These are phyloP conservation scores for Tillus elongatus DNA, from an alignment of 2,888 invertebrate genomes.

Conservation along the genomic window DNA sequence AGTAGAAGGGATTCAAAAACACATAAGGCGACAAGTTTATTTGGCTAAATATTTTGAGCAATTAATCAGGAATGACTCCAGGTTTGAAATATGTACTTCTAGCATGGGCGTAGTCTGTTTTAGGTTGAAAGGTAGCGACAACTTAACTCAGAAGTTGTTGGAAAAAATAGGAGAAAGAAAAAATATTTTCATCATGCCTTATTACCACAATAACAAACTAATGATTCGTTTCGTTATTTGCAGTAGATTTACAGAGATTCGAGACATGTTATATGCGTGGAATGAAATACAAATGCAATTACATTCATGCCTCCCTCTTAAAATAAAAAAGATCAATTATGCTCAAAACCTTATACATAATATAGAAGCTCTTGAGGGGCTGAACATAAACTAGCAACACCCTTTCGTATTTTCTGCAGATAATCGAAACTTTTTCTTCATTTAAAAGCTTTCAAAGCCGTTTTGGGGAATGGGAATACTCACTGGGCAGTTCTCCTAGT, in stretches of 20 bases:
- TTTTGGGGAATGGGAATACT: no score
- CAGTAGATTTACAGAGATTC: constrained; percentile 57
- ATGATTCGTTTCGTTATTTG: constrained; percentile 77
- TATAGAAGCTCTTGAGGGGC: no score
- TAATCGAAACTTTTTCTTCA: no score
- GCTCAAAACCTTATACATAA: no score
- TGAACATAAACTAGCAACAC: no score
- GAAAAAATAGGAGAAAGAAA: constrained; percentile 65
- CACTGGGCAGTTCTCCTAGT: no score
- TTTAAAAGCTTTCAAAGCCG: no score
- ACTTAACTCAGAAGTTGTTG: constrained; percentile 58
- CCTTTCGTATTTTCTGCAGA: no score
- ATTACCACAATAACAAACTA: constrained; percentile 56
- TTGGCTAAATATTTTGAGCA: constrained; percentile 73
- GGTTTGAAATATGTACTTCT: constrained; percentile 62
- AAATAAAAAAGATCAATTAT: no score
- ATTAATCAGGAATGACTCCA: constrained; percentile 57
- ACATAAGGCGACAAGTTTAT: constrained; percentile 64
- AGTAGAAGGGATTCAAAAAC: constrained; percentile 64
- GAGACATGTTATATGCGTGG: constrained; percentile 69
- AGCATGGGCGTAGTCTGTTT: constrained; percentile 73
- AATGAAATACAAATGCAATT: no score
- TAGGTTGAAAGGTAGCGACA: constrained; percentile 65
- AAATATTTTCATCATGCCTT: constrained; percentile 74
- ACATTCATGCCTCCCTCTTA: no score